Evolutionary conservation across 2,888 invertebrate genomes (phyloP).

Genomic region (Matsumyia berberina): DNA sequence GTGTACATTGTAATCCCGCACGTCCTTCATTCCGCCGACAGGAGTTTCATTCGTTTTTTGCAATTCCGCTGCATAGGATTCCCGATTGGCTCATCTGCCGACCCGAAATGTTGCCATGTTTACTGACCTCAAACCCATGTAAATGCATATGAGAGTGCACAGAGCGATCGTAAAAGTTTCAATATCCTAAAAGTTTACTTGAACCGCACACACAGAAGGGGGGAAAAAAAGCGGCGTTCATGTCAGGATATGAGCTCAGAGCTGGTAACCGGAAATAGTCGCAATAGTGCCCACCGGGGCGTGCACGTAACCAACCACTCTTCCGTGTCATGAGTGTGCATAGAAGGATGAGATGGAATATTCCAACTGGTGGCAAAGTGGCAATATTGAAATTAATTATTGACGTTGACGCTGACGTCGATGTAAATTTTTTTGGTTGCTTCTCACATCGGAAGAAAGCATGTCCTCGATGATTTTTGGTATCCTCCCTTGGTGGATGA

Average conservation of each 20-base stretch:
- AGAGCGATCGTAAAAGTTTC: constrained; percentile 43
- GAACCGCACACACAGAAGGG: too few relatives aligned
- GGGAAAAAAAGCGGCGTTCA: neutral
- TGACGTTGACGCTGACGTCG: constrained; percentile 28
- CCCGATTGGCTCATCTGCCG: constrained; percentile 42
- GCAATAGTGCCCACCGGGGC: neutral
- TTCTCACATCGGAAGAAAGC: neutral
- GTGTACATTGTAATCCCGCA: constrained; percentile 18
- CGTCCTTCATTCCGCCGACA: constrained; percentile 28
- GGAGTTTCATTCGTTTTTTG: constrained; percentile 29
- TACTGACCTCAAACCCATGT: constrained; percentile 38
- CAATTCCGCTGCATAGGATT: constrained; percentile 15
- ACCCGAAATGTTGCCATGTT: constrained; percentile 14
- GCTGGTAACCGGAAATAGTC: constrained; percentile 3
- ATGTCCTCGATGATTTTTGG: neutral
- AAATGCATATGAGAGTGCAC: constrained; percentile 19
- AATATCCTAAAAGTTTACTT: constrained; percentile 57
- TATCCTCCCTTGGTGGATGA: neutral
- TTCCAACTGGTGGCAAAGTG: constrained; percentile 15
- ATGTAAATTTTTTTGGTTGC: neutral
- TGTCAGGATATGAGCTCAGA: neutral
- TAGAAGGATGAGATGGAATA: constrained; percentile 19
- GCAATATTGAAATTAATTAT: constrained; percentile 58
- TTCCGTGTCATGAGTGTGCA: neutral
- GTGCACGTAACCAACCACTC: constrained; percentile 19